Percentiles rank a stretch among this genome's conserved stretches.
phyloP scores from a whole-genome alignment of 2,797 vertebrate species.

The Enteromius viviparus region DNA sequence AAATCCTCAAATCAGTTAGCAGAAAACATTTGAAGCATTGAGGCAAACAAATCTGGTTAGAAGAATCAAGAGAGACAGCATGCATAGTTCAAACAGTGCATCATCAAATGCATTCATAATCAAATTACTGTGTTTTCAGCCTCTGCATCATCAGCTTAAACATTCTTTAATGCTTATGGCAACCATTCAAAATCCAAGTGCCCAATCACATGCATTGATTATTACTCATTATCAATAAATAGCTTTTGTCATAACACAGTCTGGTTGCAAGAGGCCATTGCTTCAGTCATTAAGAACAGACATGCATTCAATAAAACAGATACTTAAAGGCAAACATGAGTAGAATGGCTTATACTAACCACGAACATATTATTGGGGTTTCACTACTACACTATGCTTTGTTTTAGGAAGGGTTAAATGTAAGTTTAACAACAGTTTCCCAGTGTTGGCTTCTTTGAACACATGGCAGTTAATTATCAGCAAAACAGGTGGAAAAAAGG shows the following conservation, averaged over 20 bases:
- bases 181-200: slow-evolving; percentile 54
- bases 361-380: background rate
- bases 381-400: background rate
- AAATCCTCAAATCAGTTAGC: slow-evolving; percentile 44
- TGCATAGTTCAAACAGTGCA: slow-evolving; percentile 63
- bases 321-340: slow-evolving; percentile 44
- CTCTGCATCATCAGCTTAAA: slow-evolving; percentile 43
- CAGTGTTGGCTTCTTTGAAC: slow-evolving; percentile 46
- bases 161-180: slow-evolving; percentile 57
- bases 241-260: slow-evolving; percentile 56
- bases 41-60: slow-evolving; percentile 61
- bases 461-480: slow-evolving; percentile 45
- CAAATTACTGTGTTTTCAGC: slow-evolving; percentile 47
- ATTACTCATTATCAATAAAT: slow-evolving; percentile 45
- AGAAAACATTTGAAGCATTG: slow-evolving; percentile 47
- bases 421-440: slow-evolving; percentile 6
- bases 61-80: slow-evolving; percentile 52
- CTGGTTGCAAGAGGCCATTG: slow-evolving; percentile 48
- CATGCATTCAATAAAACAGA: slow-evolving; percentile 56
- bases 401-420: background rate
- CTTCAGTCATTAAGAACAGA: slow-evolving; percentile 56
- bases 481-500: slow-evolving; percentile 45
- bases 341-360: background rate
- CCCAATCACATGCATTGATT: slow-evolving; percentile 57
- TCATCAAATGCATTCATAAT: slow-evolving; percentile 59